Conservation (phyloP, 2,797 vertebrate species). For the Malacoctenus gilli region DNA sequence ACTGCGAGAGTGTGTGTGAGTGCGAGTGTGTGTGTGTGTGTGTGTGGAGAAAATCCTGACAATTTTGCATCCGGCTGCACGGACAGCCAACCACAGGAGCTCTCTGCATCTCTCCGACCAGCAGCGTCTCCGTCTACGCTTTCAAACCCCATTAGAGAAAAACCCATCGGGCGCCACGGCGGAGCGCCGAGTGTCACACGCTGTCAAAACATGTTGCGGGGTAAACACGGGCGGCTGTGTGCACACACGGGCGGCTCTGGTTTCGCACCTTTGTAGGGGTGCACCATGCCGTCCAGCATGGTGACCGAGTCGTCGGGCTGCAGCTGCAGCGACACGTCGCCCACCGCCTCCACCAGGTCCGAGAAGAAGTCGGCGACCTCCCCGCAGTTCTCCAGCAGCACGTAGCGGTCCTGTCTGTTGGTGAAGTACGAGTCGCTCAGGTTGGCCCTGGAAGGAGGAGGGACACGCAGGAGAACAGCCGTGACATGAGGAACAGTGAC, state of each 20-base stretch:
- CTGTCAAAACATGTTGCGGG: slow-evolving; percentile 59
- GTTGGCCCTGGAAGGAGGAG: slow-evolving; percentile 85
- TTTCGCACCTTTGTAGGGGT: slow-evolving; percentile 89
- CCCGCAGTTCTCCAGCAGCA: slow-evolving; percentile 89
- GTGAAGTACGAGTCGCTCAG: slow-evolving; percentile 98
- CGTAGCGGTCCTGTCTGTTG: slow-evolving; percentile 96
- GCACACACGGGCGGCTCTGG: not conserved
- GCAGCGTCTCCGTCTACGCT: slow-evolving; percentile 61
- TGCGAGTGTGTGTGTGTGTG: slow-evolving; percentile 18
- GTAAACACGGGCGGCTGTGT: not conserved
- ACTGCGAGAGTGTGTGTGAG: slow-evolving; percentile 4
- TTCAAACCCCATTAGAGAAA: slow-evolving; percentile 71
- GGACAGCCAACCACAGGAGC: slow-evolving; percentile 60
- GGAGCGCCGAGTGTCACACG: slow-evolving; percentile 38
- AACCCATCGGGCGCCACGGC: slow-evolving; percentile 28
- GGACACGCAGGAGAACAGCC: too few relatives aligned
- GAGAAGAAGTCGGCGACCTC: slow-evolving; percentile 95
- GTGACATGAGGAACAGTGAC: too few relatives aligned
- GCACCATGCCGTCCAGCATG: slow-evolving; percentile 90
- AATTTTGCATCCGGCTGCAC: slow-evolving; percentile 64
- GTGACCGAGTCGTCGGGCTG: slow-evolving; percentile 86
- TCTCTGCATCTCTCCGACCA: slow-evolving; percentile 35
- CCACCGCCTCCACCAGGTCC: slow-evolving; percentile 89
- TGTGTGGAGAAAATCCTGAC: slow-evolving; percentile 46
- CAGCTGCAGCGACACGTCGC: slow-evolving; percentile 91